Evolutionary conservation across 2,888 invertebrate species (phyloP), one percentile per base, ranked within the genome.

Genomic region (Dysmachus trigonus): DNA sequence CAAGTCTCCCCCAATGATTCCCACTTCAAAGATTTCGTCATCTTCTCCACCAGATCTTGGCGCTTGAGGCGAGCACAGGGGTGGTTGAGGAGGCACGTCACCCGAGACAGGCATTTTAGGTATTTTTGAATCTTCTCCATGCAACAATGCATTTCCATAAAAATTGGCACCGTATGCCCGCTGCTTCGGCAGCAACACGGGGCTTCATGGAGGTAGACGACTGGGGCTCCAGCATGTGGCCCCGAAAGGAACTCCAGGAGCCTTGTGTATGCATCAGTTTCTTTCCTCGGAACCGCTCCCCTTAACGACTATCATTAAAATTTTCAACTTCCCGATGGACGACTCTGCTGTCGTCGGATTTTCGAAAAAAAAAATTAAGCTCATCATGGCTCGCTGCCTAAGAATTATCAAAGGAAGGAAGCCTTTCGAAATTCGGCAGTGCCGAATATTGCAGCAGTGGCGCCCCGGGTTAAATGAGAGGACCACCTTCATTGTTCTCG

Each of bases 321-420:
- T 53, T 79, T 47, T 51, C 79, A 79, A 79, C 51, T 51, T 77
- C 62, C 18, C 62, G 62, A 62, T 22, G 62, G 62, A n/a, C 62
- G 27, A 47, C 6, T 47, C 62, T 62, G 53, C 7, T 31, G 62
- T 62, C 30, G 62, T 62, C 30, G 22, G 13, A 13, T 82, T 62
- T 18, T 82, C 38, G 22, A 22, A 76, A 35, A 41, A 76, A 76
- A 22, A 5, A 22, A 15, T 76, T 22, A 38, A 22, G 22, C 38
- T 76, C 76, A 76, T 76, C 76, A 76, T 10, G 38, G 35, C 38
- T 76, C 35, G 76, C 35, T 35, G 76, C 76, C 76, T 35, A 35
- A 2, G 18, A 62, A 62, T 18, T 47, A 53, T 27, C 33, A 22
- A 13, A 15, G 47, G 27, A 33, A 33, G 33, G 81, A 82, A 31